Evolutionary conservation across 2,888 invertebrate species (phyloP), one percentile per base, ranked within the genome.

Genomic region (Agrochola litura): DNA sequence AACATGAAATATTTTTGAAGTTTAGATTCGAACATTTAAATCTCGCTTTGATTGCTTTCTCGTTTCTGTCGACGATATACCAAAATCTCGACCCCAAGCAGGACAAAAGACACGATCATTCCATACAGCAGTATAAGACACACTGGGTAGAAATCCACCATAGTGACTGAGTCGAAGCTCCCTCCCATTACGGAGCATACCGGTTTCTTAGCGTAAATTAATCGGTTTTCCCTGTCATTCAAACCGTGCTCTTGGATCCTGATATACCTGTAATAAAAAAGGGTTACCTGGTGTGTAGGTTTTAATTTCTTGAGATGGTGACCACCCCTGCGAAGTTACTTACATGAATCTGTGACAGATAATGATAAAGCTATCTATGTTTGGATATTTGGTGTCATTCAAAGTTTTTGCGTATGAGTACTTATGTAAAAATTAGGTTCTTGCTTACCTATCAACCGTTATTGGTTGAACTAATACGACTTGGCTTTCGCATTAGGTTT

Each of bases 121-220:
- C 97, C 97, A 86, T 95, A 97, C 0, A 94, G 67, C 25, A 97
- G 90, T 81, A 95, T 90, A 6, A 96, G 80, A n/a, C 97, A 86
- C 0, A 97, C 97, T 22, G 97, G 97, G 83, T 97, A 96, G 85
- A 97, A 97, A 89, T 97, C 97, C 1, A 97, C 94, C 87, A 97
- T 94, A 61, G 97, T 97, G 12, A 98, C 98, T 19, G 97, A 98
- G 16, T 97, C 96, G 90, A 98, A 98, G 67, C 91, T 95, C 0
- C 97, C 97, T 1, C 94, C 94, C 70, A 97, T 97, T 0, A 95
- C 95, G 6, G 91, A 91, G 86, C 98, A 98, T 6, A 91, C 85
- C 0, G 98, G 98, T 90, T 97, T 97, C 81, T 96, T 97, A 0
- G 97, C 96, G 89, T 97, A 98, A 43, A 97, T 92, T 64, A 97